Evolutionary conservation across 2,888 invertebrate species (phyloP).

Genomic region (Nebria brevicollis): DNA sequence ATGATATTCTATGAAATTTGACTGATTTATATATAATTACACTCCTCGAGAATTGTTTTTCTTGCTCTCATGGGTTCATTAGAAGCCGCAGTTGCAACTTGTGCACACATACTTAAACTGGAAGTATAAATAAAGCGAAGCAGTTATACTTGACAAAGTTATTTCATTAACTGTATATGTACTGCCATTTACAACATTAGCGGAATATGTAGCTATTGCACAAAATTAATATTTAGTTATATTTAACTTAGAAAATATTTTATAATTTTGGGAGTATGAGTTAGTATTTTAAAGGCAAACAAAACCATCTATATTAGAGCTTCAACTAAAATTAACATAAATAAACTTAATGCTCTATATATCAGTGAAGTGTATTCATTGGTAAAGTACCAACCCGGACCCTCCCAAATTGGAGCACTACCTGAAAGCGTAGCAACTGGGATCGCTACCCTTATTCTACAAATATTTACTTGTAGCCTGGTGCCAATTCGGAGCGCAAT

Average conservation of each 20-base stretch:
- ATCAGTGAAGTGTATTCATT: no score
- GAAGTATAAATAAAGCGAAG: not conserved
- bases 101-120: not conserved
- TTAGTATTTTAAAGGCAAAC: no score
- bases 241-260: not conserved
- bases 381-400: no score
- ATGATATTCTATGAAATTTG: conserved; percentile 10
- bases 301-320: no score
- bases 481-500: no score
- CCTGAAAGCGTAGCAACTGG: no score
- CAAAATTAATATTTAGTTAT: no score
- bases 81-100: conserved; percentile 8
- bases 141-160: not conserved
- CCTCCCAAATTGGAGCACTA: no score
- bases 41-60: not conserved
- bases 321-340: no score
- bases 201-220: not conserved
- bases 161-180: not conserved
- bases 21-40: conserved; percentile 6
- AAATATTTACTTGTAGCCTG: no score
- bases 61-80: conserved; percentile 19
- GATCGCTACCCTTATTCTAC: no score
- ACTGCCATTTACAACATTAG: not conserved
- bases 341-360: no score
- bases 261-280: not conserved